Evolutionary conservation across 2,797 vertebrate species (phyloP).

Genomic region (Molossus molossus): DNA sequence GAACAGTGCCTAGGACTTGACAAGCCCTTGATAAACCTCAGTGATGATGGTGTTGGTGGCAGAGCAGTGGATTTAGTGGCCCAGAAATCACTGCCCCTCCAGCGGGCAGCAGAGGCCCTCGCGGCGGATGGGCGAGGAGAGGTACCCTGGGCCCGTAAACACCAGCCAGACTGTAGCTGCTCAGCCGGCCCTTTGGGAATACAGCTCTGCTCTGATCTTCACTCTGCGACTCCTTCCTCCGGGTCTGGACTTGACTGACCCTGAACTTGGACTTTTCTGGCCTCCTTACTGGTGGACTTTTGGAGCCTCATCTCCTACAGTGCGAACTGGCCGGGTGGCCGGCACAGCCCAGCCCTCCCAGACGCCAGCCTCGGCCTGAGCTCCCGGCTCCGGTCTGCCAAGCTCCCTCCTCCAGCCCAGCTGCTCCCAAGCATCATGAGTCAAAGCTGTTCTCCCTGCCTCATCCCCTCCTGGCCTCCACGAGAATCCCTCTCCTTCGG

Average conservation of each 20-base stretch:
- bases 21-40: background rate
- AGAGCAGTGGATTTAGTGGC: background rate
- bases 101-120: background rate
- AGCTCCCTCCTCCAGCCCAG: background rate
- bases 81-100: background rate
- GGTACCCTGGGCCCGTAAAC: background rate
- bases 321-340: background rate
- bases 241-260: background rate
- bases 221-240: background rate
- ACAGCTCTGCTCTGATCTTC: background rate
- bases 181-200: background rate
- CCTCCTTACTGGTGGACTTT: background rate
- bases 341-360: background rate
- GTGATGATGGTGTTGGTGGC: background rate
- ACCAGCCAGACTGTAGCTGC: background rate
- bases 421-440: background rate
- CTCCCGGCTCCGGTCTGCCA: background rate
- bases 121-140: background rate
- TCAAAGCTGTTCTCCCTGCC: background rate
- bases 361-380: background rate
- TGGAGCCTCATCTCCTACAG: background rate
- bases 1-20: background rate
- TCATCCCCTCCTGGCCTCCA: background rate
- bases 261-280: conserved; percentile 39
- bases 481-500: background rate